phyloP scores from a whole-genome alignment of 2,888 invertebrate species.

The Drosophila picticornis region DNA sequence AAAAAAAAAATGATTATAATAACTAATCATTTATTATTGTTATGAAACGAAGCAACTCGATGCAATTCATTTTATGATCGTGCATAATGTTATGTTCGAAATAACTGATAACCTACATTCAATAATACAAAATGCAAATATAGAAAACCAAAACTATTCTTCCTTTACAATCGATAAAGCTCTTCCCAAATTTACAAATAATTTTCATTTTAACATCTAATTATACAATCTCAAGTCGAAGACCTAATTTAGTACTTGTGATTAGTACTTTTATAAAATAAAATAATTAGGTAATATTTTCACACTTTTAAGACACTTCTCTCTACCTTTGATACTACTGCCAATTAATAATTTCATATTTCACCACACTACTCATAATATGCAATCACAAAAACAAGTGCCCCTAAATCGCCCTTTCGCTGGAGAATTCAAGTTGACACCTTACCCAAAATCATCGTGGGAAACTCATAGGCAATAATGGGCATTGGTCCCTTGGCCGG shows the following conservation, averaged over 20 bases:
- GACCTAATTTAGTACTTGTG: background rate
- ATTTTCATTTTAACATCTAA: background rate
- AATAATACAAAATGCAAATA: background rate
- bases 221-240: background rate
- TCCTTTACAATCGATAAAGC: background rate
- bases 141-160: background rate
- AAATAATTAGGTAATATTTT: background rate
- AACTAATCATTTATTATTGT: background rate
- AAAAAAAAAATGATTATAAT: background rate
- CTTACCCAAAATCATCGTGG: constrained; percentile 49
- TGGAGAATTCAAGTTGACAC: constrained; percentile 37
- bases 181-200: background rate
- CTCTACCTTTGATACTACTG: background rate
- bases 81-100: background rate
- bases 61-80: background rate
- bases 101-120: background rate
- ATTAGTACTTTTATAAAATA: background rate
- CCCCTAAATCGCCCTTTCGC: constrained; percentile 2
- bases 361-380: no score
- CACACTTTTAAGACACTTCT: background rate
- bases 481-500: background rate
- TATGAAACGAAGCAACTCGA: background rate
- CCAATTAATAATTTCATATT: background rate
- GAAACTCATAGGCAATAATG: constrained; percentile 37
- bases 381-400: constrained; percentile 8